A percentile compares a stretch with the other conserved stretches of the same genome.
These are phyloP conservation scores for Mamestra brassicae DNA, from an alignment of 2,888 invertebrate species.

Conservation along the genomic window DNA sequence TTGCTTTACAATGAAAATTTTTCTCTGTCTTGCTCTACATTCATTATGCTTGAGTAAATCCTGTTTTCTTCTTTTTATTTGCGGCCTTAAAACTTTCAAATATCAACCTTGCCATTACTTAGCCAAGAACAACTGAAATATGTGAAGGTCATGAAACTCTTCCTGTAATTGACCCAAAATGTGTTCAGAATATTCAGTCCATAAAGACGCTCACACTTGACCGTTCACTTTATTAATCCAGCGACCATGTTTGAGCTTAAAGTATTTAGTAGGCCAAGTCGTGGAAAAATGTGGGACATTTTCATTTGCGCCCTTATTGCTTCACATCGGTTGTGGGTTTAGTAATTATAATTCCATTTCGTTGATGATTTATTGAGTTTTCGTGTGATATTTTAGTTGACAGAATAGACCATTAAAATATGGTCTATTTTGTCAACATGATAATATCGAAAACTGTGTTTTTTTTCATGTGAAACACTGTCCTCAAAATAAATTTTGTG, in stretches of 20 bases:
- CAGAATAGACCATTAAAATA: not conserved
- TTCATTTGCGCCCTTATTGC: slow-evolving; percentile 7
- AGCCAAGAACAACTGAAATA: too few relatives aligned
- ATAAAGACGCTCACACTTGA: slow-evolving; percentile 11
- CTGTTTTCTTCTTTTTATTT: too few relatives aligned
- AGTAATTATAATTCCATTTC: slow-evolving; percentile 12
- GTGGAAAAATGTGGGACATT: slow-evolving; percentile 15
- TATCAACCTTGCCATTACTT: too few relatives aligned
- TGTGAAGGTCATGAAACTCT: not conserved
- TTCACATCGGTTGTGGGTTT: not conserved
- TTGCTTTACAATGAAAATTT: too few relatives aligned
- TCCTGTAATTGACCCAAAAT: not conserved
- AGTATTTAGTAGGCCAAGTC: not conserved
- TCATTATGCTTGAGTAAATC: too few relatives aligned
- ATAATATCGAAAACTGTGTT: not conserved
- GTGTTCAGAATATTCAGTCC: slow-evolving; percentile 14
- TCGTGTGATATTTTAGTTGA: not conserved
- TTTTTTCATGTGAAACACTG: too few relatives aligned
- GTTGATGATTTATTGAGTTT: not conserved
- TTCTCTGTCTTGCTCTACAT: too few relatives aligned
- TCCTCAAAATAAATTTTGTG: too few relatives aligned
- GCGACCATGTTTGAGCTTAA: slow-evolving; percentile 5
- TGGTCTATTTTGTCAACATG: not conserved
- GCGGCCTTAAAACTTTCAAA: too few relatives aligned
- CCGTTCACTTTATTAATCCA: slow-evolving; percentile 26